Percentiles rank a stretch among this genome's conserved stretches.
Evolutionary conservation across 2,797 vertebrate species (phyloP).

Genomic region (Falco concolor): DNA sequence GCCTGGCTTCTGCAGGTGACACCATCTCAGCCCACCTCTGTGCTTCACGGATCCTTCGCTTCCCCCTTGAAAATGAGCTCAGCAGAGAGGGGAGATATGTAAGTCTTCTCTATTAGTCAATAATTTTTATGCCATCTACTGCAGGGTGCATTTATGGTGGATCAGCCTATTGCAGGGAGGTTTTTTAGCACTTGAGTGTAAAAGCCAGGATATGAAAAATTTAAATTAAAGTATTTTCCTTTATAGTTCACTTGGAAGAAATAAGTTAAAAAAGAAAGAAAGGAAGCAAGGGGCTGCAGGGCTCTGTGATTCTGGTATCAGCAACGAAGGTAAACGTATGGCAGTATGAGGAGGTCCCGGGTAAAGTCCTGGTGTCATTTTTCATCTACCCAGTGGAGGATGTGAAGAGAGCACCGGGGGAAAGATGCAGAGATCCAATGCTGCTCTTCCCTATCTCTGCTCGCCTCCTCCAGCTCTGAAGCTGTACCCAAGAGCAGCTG

Average conservation of each 20-base stretch:
- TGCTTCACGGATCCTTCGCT: fast-evolving
- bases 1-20: fast-evolving
- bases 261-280: neutral
- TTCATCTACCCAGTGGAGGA: fast-evolving
- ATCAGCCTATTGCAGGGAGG: neutral
- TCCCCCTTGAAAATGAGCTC: fast-evolving
- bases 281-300: fast-evolving
- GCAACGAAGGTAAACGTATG: fast-evolving
- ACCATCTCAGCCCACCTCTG: fast-evolving
- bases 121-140: fast-evolving
- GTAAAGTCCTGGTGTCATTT: neutral
- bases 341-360: neutral
- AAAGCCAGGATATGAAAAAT: neutral
- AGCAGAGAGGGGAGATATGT: neutral
- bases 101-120: neutral
- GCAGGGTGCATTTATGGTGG: fast-evolving
- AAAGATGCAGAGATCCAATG: fast-evolving
- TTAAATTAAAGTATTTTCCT: neutral
- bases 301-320: neutral
- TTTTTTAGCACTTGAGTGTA: neutral
- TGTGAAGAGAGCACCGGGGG: neutral
- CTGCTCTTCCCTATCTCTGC: neutral
- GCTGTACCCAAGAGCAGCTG: neutral
- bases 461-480: neutral
- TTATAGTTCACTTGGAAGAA: neutral